Conservation (phyloP, 1,140 invertebrate species). For the Drosophila neocordata region DNA sequence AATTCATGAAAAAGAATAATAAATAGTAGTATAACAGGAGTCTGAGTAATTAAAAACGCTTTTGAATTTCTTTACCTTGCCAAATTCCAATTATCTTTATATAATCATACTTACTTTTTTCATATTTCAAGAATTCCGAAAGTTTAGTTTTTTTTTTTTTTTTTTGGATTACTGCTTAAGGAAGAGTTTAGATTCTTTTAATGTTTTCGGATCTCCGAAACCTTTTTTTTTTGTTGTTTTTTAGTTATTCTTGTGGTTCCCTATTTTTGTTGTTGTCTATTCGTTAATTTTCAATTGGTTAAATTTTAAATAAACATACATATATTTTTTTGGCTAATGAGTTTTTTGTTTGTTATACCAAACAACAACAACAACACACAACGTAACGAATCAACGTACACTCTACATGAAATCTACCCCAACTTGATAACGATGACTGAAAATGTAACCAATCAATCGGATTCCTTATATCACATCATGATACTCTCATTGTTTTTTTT, state of each 20-base stretch:
- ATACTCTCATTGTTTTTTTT: no score
- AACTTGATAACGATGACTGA: slow-evolving; percentile 23
- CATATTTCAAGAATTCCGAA: no score
- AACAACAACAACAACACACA: slow-evolving; percentile 17
- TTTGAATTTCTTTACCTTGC: no score
- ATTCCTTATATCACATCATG: neutral
- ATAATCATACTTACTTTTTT: no score
- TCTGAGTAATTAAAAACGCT: no score
- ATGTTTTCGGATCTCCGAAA: neutral
- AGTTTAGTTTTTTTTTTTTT: no score
- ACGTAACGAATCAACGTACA: slow-evolving; percentile 21
- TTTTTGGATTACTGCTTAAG: no score
- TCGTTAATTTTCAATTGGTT: neutral
- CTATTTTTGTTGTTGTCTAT: slow-evolving; percentile 14
- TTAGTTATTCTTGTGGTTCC: slow-evolving; percentile 22
- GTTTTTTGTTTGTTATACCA: slow-evolving; percentile 66
- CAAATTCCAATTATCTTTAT: no score
- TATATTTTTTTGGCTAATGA: slow-evolving; percentile 64
- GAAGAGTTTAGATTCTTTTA: neutral
- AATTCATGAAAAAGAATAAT: no score
- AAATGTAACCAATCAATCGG: slow-evolving; percentile 11
- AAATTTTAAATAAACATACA: slow-evolving; percentile 27
- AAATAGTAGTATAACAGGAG: no score
- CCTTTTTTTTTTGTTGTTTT: slow-evolving; percentile 19
- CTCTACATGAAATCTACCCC: slow-evolving; percentile 9